phyloP scores from a whole-genome alignment of 2,797 vertebrate genomes.

The Echeneis naucrates region DNA sequence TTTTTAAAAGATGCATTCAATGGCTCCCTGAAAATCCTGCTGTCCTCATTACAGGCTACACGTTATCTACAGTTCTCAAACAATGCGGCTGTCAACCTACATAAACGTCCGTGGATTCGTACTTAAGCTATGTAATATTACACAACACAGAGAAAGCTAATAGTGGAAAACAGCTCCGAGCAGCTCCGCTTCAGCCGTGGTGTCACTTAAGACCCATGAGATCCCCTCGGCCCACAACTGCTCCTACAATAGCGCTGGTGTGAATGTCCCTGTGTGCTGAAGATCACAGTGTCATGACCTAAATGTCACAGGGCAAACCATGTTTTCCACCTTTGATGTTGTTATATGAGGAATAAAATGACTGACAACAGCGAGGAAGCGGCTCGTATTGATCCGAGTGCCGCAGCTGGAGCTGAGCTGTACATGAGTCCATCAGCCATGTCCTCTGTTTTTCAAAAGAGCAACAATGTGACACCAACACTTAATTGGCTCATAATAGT shows the following conservation, averaged over 20 bases:
- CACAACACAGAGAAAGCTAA: conserved; percentile 46
- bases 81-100: conserved; percentile 47
- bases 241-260: conserved; percentile 56
- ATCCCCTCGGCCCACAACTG: conserved; percentile 50
- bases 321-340: not conserved
- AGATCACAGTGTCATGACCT: conserved; percentile 71
- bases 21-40: not conserved
- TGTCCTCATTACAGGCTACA: conserved; percentile 17
- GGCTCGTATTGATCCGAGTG: conserved; percentile 19
- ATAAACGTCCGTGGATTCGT: conserved; percentile 29
- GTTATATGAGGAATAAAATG: conserved; percentile 8
- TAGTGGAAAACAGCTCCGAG: conserved; percentile 57
- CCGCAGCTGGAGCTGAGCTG: not conserved
- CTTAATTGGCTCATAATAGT: conserved; percentile 53
- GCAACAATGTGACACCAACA: conserved; percentile 17
- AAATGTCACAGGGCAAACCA: conserved; percentile 58
- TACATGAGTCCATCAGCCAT: not conserved
- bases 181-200: conserved; percentile 23
- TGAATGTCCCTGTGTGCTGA: conserved; percentile 37
- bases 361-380: conserved; percentile 3
- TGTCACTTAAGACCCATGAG: conserved; percentile 78
- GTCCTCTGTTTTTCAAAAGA: not conserved
- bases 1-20: not conserved
- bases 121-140: conserved; percentile 45
- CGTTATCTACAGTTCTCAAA: conserved; percentile 36